Evolutionary conservation across 2,113 vertebrate species (phyloP).

Genomic region (Dicentrarchus labrax): DNA sequence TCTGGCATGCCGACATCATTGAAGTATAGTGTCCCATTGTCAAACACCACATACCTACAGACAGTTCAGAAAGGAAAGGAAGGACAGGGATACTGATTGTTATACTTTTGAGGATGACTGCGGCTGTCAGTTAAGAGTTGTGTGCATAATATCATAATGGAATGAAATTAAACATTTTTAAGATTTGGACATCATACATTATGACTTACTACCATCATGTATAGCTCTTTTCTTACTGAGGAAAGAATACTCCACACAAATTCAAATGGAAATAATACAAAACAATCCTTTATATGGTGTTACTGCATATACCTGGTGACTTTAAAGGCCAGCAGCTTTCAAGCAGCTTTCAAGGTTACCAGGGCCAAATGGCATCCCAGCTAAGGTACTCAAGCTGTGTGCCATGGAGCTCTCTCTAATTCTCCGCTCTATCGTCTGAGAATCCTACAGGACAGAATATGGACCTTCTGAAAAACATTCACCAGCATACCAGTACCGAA

Average conservation of each 20-base stretch:
- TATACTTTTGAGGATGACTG: not conserved
- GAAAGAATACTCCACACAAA: not conserved
- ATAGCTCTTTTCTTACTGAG: not conserved
- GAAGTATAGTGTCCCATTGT: conserved; percentile 93
- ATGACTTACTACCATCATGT: not conserved
- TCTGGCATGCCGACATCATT: conserved; percentile 89
- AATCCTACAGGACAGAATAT: not conserved
- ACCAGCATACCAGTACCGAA: not conserved
- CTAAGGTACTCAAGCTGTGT: not conserved
- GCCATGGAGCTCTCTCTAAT: not conserved
- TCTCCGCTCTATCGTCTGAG: not conserved
- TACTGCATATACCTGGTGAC: not conserved
- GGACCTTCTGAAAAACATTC: not conserved
- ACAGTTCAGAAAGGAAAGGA: not conserved
- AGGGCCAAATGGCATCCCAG: not conserved
- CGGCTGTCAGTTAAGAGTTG: not conserved
- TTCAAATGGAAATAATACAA: not conserved
- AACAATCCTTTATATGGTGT: not conserved
- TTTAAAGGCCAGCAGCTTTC: too few relatives aligned
- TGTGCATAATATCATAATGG: not conserved
- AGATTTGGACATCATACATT: not conserved
- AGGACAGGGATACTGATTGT: conserved; percentile 1
- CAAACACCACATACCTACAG: conserved; percentile 89
- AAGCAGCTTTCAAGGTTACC: too few relatives aligned
- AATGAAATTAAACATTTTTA: not conserved